Base-by-base conservation (phyloP, 2,888 invertebrate genomes). In the Conops quadrifasciatus region DNA sequence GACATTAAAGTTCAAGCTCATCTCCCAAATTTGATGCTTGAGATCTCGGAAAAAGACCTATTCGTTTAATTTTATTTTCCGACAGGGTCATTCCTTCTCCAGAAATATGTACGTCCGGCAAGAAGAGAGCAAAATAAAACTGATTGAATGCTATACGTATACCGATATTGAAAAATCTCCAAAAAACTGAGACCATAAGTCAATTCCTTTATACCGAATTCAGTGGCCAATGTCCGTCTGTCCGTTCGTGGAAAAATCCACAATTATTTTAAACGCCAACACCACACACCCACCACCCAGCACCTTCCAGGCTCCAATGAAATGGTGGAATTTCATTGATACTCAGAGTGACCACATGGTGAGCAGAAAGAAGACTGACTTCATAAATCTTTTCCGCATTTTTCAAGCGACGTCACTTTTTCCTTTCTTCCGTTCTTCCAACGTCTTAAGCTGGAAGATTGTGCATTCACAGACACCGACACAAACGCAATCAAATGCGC, bases 351-450 rank as follows among this genome's bases (percentile, higher is more conserved):
- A 77, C 78, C 78, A 73, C 78, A 78, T 78, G 78, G 73, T 74
- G 78, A 74, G 77, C 76, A 73, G 73, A 9, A 75, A 77, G 77
- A 77, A 75, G n/a, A n/a, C n/a, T n/a, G n/a, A n/a, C n/a, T 76
- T 76, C 77, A 77, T 78, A 77, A 78, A 78, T 78, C 78, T 78
- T 75, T 75, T 77, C 77, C 76, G 77, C 77, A 75, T 77, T 76
- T 75, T 73, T 72, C 64, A 73, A 36, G 56, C 60, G 24, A 70
- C 47, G 51, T 51, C 73, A 58, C 60, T 56, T 56, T 47, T 36
- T 60, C 16, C 47, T 63, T 63, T 16, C n/a, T n/a, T 36, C 30
- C 36, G 4, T 36, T 9, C 36, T 36, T 36, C 36, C 36, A 7
- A 9, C 36, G 5, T 36, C 9, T 9, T 36, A 36, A 36, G 36